Percentiles rank a stretch among this genome's conserved stretches.
phyloP scores from a whole-genome alignment of 2,113 vertebrate species.

The Ochotona curzoniae region DNA sequence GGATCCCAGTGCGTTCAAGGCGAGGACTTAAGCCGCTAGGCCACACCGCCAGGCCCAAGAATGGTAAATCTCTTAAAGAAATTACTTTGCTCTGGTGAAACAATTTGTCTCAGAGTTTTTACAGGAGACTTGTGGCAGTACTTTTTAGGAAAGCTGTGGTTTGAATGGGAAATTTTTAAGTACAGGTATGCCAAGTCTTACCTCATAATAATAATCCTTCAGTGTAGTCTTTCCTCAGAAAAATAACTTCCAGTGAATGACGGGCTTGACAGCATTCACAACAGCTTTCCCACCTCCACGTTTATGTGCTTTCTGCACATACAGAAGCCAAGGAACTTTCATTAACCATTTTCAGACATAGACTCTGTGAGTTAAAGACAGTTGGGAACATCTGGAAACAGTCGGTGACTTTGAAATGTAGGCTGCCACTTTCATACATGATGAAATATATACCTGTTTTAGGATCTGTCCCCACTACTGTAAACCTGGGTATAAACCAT shows the following conservation, averaged over 20 bases:
- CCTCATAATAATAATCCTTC: not conserved
- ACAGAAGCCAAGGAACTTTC: not conserved
- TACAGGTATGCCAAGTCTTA: not conserved
- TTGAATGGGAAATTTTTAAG: not conserved
- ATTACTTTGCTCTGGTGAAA: constrained; percentile 1
- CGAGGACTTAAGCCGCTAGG: too few relatives aligned
- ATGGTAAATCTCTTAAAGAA: constrained; percentile 21
- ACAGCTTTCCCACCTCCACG: not conserved
- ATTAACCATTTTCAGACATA: not conserved
- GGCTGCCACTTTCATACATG: not conserved
- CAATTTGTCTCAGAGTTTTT: constrained; percentile 33
- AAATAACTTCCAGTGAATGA: not conserved
- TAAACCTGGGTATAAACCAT: not conserved
- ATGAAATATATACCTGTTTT: not conserved
- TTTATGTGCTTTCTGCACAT: not conserved
- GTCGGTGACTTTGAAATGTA: constrained; percentile 36
- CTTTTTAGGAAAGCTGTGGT: not conserved
- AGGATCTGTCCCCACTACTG: not conserved
- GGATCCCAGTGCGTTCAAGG: too few relatives aligned
- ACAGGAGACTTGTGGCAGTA: not conserved
- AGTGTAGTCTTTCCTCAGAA: constrained; percentile 27
- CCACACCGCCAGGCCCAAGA: too few relatives aligned
- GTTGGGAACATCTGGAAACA: not conserved
- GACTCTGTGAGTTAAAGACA: not conserved
- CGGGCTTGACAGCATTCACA: not conserved